phyloP scores from a whole-genome alignment of 2,888 invertebrate species.

The Neoitamus cyanurus region DNA sequence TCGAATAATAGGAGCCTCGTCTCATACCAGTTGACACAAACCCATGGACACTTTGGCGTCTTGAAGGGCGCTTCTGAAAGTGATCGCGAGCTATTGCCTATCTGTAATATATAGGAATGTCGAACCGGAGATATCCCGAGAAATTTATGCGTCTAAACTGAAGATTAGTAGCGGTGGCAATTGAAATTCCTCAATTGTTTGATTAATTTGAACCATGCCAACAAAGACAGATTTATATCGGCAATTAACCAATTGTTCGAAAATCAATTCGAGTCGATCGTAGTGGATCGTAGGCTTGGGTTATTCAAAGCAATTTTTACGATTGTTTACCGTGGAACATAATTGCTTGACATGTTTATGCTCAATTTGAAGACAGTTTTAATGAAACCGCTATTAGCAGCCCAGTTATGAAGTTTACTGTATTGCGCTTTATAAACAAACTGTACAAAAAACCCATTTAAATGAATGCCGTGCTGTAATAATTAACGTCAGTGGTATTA shows the following conservation, averaged over 20 bases:
- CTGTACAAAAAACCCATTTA: too few relatives aligned
- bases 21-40: background rate
- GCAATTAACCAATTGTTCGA: background rate
- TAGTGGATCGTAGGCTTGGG: background rate
- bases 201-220: background rate
- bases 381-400: too few relatives aligned
- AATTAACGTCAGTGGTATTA: too few relatives aligned
- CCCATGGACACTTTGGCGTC: background rate
- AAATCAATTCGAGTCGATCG: background rate
- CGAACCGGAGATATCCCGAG: background rate
- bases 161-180: background rate
- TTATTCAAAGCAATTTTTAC: background rate
- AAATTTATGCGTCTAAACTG: background rate
- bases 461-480: too few relatives aligned
- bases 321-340: background rate
- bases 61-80: background rate
- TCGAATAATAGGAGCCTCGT: background rate
- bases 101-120: background rate
- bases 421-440: too few relatives aligned
- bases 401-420: too few relatives aligned
- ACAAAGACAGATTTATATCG: background rate
- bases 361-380: background rate
- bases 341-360: background rate
- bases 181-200: background rate
- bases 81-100: slow-evolving; percentile 20